Evolutionary conservation across 2,113 vertebrate species (phyloP), one percentile per base, ranked within the genome.

Genomic region (Gasterosteus aculeatus): DNA sequence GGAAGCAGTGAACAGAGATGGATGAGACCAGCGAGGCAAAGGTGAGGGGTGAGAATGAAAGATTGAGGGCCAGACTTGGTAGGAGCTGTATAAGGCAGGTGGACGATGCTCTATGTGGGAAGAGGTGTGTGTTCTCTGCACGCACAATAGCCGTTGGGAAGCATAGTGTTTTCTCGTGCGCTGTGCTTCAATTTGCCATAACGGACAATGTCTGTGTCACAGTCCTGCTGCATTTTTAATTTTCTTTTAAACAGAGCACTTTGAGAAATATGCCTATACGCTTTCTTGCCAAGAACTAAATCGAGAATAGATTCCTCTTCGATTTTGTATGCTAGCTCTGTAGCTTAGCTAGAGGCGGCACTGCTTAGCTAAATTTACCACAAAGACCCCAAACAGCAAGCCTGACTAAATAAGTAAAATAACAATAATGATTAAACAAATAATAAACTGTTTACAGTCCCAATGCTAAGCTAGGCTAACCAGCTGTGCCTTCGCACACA

Each of bases 21-120:
- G 78, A 85, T 88, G 82, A 85, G 78, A 75, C n/a, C 61, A 39
- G 67, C 1, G 38, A 75, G 61, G 72, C 53, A 51, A 75, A 78
- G 84, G 83, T 89, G 77, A 85, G 63, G 72, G 83, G 63, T 77
- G 62, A 70, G 66, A 29, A 29, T 69, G 56, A 67, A 59, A 61
- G 69, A 70, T 49, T 80, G 74, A 44, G n/a, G 16, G 7, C 19
- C 54, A 60, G 64, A 54, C 54, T 26, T 46, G 51, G 56, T 64
- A 8, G 57, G 70, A 80, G 72, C 41, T 56, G 22, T 39, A 76
- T 42, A 12, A 18, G 33, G 54, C 29, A 73, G 60, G 31, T 73
- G 38, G 57, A 67, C 61, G 35, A 58, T 62, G 22, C 54, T 72
- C 59, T 80, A 62, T 51, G 35, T 61, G 51, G 80, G 75, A 53